Base-by-base conservation (phyloP, 2,888 invertebrate genomes). In the Xestoiulus laeticollis region DNA sequence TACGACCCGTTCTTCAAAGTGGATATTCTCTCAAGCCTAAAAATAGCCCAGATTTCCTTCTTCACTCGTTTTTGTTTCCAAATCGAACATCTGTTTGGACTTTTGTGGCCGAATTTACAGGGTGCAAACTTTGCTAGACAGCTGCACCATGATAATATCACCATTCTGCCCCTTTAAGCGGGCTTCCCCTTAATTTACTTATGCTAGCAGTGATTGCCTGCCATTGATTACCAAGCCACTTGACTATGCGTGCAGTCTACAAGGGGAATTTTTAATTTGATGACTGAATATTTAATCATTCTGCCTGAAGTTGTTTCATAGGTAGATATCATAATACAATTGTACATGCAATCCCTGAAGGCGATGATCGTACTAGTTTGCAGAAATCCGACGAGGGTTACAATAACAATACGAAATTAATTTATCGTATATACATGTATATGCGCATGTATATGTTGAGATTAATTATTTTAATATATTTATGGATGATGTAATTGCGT, bases 21-120 rank as follows among this genome's bases (percentile, higher is more conserved):
- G 78, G 78, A 78, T 78, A 78, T 78, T 78, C 78, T 30, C 78
- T 78, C 78, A 30, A 30, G 78, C 78, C 78, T 78, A 78, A 78
- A 78, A 78, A 78, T 78, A 78, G 78, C 78, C 16, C 14, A 78
- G 78, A 78, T 78, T 78, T 78, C 30, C 78, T 26, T 14, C 78
- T 30, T 30, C 59, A 19, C 48, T 48, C 48, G 48, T 48, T 48
- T 48, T 14, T 48, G 48, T 48, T 48, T 48, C 48, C 59, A 4
- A 19, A 59, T 4, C 22, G 68, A 26, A 26, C 68, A 12, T 30
- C 78, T 22, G 14, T 26, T 78, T 14, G 30, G 26, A 1, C 26
- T 78, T 78, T 78, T 30, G 26, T 6, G 78, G 38, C 38, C 78
- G 1, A 26, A 78, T 26, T 78, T 78, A 78, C 78, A 78, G 78